These are phyloP conservation scores for Pipistrellus nathusii DNA, from an alignment of 2,797 vertebrate species.

Conservation along the genomic window DNA sequence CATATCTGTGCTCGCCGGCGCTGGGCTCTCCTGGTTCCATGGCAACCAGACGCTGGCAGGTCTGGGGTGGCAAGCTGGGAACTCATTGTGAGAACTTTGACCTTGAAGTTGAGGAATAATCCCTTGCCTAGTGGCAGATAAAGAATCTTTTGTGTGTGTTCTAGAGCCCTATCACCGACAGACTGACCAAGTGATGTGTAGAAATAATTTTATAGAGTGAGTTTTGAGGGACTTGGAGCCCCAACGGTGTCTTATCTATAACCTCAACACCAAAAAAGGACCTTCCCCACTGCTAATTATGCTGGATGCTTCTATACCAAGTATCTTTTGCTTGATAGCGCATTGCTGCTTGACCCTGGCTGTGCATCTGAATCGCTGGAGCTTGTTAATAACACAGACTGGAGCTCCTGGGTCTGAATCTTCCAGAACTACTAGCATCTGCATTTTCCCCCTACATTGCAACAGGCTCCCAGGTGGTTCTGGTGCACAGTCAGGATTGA, in stretches of 20 bases:
- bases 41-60: slow-evolving; percentile 50
- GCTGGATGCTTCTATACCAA: background rate
- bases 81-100: slow-evolving; percentile 48
- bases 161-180: background rate
- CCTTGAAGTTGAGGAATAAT: slow-evolving; percentile 68
- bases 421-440: background rate
- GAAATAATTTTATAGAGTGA: slow-evolving; percentile 32
- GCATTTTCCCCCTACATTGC: background rate
- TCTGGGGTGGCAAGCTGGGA: background rate
- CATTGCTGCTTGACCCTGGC: background rate
- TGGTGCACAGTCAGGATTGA: background rate
- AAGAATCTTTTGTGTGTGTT: slow-evolving; percentile 46
- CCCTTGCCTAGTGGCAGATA: slow-evolving; percentile 54
- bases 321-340: background rate
- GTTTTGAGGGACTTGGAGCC: slow-evolving; percentile 9
- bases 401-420: background rate
- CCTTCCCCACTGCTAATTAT: slow-evolving; percentile 25
- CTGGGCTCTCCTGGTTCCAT: slow-evolving; percentile 35
- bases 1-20: background rate
- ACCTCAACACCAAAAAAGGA: slow-evolving; percentile 40
- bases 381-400: background rate
- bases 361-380: background rate
- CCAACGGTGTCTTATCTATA: background rate
- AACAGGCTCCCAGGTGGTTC: background rate
- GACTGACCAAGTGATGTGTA: background rate